These are phyloP conservation scores for Erebia epiphron DNA, from an alignment of 2,888 invertebrate species.

Conservation along the genomic window DNA sequence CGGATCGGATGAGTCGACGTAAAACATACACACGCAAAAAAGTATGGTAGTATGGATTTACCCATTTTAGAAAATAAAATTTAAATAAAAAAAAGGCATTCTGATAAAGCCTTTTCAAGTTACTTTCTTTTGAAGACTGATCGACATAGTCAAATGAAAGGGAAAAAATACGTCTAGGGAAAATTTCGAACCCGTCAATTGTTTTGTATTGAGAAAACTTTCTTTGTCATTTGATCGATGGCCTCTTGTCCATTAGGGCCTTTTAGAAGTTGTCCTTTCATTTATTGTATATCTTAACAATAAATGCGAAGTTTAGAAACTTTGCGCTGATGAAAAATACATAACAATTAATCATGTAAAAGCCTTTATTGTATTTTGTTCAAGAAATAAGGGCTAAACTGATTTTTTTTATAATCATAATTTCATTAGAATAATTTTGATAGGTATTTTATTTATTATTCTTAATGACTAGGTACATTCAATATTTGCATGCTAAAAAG, in stretches of 20 bases:
- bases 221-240: constrained; percentile 81
- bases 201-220: constrained; percentile 73
- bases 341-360: constrained; percentile 62
- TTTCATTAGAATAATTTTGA: no score
- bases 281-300: constrained; percentile 72
- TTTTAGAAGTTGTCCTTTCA: constrained; percentile 78
- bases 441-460: no score
- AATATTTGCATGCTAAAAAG: no score
- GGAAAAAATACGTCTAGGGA: constrained; percentile 58
- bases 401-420: no score
- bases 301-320: constrained; percentile 66
- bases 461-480: no score
- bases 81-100: constrained; percentile 15
- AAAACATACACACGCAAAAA: no score
- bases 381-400: neutral
- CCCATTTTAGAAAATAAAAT: neutral
- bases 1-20: no score
- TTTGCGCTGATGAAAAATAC: constrained; percentile 59
- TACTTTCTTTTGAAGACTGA: constrained; percentile 47
- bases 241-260: constrained; percentile 77
- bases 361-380: constrained; percentile 11
- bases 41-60: neutral
- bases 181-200: constrained; percentile 66
- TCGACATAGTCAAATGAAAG: constrained; percentile 56
- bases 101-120: constrained; percentile 25